Percentiles rank a stretch among this genome's conserved stretches.
Conservation (phyloP, 2,888 invertebrate species). For the Hirtodrosophila alboralis region DNA sequence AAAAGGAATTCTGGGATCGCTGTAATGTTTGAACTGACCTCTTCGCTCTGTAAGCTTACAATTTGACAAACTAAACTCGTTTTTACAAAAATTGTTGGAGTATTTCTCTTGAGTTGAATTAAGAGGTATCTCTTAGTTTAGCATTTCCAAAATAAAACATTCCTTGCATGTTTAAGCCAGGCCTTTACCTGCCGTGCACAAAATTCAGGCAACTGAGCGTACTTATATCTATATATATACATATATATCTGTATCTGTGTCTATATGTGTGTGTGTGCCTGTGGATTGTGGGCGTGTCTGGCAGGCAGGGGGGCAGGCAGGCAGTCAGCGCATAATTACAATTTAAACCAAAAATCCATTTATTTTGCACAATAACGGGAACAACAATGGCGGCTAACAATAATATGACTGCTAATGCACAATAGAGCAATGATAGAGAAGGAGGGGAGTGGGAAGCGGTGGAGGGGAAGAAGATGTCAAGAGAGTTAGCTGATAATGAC, state of each 20-base stretch:
- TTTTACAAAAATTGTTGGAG: too few relatives aligned
- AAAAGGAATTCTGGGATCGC: too few relatives aligned
- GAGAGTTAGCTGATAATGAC: slow-evolving; percentile 10
- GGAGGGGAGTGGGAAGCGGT: neutral
- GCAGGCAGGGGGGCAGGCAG: slow-evolving; percentile 16
- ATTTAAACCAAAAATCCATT: slow-evolving; percentile 80
- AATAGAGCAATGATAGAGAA: slow-evolving; percentile 32
- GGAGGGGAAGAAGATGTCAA: neutral
- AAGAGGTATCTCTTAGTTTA: too few relatives aligned
- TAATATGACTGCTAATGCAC: slow-evolving; percentile 63
- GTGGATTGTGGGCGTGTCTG: slow-evolving; percentile 15
- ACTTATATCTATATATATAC: too few relatives aligned
- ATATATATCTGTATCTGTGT: neutral
- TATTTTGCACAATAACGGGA: slow-evolving; percentile 77
- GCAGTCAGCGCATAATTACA: slow-evolving; percentile 69
- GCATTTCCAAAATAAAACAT: too few relatives aligned
- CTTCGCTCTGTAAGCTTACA: too few relatives aligned
- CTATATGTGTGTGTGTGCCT: slow-evolving; percentile 1
- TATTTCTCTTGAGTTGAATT: too few relatives aligned
- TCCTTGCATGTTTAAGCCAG: too few relatives aligned
- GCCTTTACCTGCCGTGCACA: slow-evolving; percentile 53
- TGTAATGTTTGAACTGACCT: too few relatives aligned
- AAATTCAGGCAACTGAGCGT: slow-evolving; percentile 46
- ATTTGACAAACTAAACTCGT: too few relatives aligned
- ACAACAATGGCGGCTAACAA: slow-evolving; percentile 74